phyloP scores from a whole-genome alignment of 30 jellyfish, hydroid and myxozoan genomes.

The Turritopsis dohrnii region DNA sequence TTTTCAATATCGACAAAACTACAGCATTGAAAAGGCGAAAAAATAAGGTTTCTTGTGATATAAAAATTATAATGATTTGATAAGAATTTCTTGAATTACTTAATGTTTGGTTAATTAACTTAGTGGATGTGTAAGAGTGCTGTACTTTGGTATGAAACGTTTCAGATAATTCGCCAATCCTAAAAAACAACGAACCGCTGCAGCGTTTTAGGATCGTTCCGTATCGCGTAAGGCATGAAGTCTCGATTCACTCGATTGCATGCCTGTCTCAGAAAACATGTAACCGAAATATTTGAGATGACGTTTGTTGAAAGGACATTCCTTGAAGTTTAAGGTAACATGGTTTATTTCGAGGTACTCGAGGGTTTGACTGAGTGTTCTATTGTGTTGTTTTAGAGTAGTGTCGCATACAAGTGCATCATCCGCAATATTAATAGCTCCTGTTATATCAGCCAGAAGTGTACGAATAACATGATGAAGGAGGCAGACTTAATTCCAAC shows the following conservation, averaged over 20 bases:
- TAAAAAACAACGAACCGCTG: background rate
- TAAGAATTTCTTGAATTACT: no score
- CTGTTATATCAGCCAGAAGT: slow-evolving; percentile 16
- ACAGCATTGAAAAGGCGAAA: no score
- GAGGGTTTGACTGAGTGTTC: background rate
- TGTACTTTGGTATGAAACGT: slow-evolving; percentile 26
- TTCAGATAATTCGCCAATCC: slow-evolving; percentile 32
- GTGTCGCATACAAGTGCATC: background rate
- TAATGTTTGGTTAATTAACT: slow-evolving; percentile 10
- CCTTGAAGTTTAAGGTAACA: slow-evolving; percentile 16
- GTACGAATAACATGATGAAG: no score
- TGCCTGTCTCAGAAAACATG: background rate
- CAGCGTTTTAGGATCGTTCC: background rate
- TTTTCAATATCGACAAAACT: no score
- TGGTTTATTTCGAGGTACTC: background rate
- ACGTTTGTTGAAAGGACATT: background rate
- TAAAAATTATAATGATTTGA: no score
- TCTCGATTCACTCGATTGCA: slow-evolving; percentile 8
- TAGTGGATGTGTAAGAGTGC: slow-evolving; percentile 17
- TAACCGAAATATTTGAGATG: no score
- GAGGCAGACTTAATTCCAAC: no score
- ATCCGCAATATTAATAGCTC: slow-evolving; percentile 14
- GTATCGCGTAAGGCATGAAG: slow-evolving; percentile 1
- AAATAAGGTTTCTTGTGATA: no score
- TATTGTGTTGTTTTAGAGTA: slow-evolving; percentile 2